phyloP scores from a whole-genome alignment of 2,888 invertebrate species.

The Ophion obscuratus region DNA sequence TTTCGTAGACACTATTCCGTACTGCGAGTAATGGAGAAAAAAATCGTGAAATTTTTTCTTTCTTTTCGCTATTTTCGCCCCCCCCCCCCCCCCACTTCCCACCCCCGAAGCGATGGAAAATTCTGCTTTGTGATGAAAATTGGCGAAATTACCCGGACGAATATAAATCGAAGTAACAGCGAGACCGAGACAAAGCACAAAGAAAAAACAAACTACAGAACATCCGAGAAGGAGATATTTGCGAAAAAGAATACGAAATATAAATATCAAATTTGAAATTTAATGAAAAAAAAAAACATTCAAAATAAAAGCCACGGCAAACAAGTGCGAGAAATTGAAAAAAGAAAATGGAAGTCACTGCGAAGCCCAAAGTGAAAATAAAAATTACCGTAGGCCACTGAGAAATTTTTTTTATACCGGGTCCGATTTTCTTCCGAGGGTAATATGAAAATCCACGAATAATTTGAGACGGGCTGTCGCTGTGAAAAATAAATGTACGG shows the following conservation, averaged over 20 bases:
- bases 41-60: background rate
- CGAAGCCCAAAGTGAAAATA: background rate
- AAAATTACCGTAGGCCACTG: background rate
- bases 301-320: background rate
- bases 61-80: background rate
- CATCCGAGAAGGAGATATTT: background rate
- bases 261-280: background rate
- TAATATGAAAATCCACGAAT: background rate
- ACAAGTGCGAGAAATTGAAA: too few relatives aligned
- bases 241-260: background rate
- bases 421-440: background rate
- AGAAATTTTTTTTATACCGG: background rate
- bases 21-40: background rate
- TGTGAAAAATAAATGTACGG: conserved; percentile 65
- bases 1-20: background rate
- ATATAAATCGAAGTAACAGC: background rate
- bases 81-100: background rate
- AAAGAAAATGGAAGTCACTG: background rate
- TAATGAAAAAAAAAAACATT: background rate
- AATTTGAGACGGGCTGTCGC: conserved; percentile 56
- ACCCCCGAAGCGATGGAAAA: background rate
- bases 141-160: background rate
- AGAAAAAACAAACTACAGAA: background rate
- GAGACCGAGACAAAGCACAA: background rate
- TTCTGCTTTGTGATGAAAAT: background rate